Evolutionary conservation across 2,888 invertebrate species (phyloP).

Genomic region (Opisthograptis luteolata): DNA sequence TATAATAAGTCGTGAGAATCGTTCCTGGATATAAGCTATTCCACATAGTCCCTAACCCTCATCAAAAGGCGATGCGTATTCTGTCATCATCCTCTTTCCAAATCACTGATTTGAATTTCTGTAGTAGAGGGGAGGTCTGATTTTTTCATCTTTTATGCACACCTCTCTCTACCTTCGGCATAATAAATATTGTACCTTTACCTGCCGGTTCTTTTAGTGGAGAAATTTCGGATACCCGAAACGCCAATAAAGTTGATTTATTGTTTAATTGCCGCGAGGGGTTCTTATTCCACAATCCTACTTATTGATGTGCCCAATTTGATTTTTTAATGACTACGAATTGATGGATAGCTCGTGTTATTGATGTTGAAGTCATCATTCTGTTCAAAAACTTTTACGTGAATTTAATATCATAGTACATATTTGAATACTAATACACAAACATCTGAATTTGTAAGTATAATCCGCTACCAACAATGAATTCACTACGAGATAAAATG

Average conservation of each 20-base stretch:
- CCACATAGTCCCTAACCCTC: slow-evolving; percentile 6
- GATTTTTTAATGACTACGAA: slow-evolving; percentile 27
- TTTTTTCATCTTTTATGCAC: slow-evolving; percentile 17
- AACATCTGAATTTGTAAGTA: too few relatives aligned
- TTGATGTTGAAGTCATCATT: background rate
- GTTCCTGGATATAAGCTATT: too few relatives aligned
- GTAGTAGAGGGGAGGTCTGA: slow-evolving; percentile 6
- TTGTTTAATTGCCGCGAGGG: slow-evolving; percentile 14
- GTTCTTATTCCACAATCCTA: too few relatives aligned
- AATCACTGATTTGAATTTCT: slow-evolving; percentile 29
- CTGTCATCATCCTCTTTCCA: slow-evolving; percentile 22
- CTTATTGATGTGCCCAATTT: too few relatives aligned
- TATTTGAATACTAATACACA: too few relatives aligned
- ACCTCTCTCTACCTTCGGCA: slow-evolving; percentile 15
- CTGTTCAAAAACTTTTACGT: background rate
- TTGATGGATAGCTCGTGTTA: slow-evolving; percentile 18
- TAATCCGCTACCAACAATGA: too few relatives aligned
- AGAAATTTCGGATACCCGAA: slow-evolving; percentile 13
- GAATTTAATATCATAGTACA: too few relatives aligned
- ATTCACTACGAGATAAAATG: too few relatives aligned
- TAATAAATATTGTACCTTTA: slow-evolving; percentile 14
- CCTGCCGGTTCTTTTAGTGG: slow-evolving; percentile 8
- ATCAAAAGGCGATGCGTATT: slow-evolving; percentile 19
- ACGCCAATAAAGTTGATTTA: slow-evolving; percentile 17
- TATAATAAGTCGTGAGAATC: too few relatives aligned